Conservation (phyloP, 2,888 invertebrate species). For the Lycocerus yunnanus region DNA sequence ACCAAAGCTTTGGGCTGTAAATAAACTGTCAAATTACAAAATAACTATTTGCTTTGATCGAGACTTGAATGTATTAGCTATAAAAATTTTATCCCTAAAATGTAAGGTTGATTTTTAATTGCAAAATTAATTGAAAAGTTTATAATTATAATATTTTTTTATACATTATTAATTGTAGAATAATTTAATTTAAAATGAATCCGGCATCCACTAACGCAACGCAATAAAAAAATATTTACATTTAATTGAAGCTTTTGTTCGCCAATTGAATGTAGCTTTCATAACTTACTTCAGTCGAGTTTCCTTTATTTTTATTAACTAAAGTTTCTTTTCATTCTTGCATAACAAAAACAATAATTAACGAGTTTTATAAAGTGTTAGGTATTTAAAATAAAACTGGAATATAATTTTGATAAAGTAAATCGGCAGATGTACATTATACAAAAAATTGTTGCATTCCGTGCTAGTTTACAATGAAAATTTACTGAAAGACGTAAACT, state of each 20-base stretch:
- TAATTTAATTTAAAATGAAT: not conserved
- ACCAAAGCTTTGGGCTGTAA: constrained; percentile 24
- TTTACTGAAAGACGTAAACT: constrained; percentile 28
- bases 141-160: not conserved
- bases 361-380: not conserved
- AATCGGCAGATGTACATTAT: constrained; percentile 8
- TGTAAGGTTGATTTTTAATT: not conserved
- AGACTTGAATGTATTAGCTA: constrained; percentile 7
- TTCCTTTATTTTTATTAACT: not conserved
- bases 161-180: not conserved
- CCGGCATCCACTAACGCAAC: not conserved
- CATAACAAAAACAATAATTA: not conserved
- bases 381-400: not conserved
- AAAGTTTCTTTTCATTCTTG: not conserved
- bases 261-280: not conserved
- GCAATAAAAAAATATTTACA: not conserved
- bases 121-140: not conserved
- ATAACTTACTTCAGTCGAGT: not conserved
- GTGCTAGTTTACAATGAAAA: constrained; percentile 33
- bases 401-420: not conserved
- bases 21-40: constrained; percentile 31
- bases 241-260: not conserved
- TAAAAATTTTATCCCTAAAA: too few species aligned
- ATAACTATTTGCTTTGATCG: constrained; percentile 17
- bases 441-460: constrained; percentile 24